Percentiles rank a stretch among this genome's conserved stretches.
Evolutionary conservation across 2,797 vertebrate species (phyloP).

Genomic region (Sphaeramia orbicularis): DNA sequence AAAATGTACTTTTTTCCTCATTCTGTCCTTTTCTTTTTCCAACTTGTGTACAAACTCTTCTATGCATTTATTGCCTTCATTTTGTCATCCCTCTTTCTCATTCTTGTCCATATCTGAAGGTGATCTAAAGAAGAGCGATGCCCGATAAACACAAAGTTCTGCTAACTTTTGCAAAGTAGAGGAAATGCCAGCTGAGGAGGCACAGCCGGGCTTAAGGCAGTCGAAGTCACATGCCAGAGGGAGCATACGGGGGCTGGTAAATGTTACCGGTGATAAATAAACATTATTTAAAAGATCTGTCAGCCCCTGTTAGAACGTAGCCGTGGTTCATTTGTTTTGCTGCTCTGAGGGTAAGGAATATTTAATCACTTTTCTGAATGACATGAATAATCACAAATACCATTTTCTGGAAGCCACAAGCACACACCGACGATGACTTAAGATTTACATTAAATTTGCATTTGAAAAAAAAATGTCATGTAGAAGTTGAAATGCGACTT

Average conservation of each 20-base stretch:
- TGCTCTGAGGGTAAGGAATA: constrained; percentile 87
- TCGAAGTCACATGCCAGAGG: constrained; percentile 74
- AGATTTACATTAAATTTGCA: constrained; percentile 74
- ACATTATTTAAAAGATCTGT: constrained; percentile 90
- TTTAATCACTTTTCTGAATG: constrained; percentile 87
- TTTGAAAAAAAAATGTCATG: constrained; percentile 26
- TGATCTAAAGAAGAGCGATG: constrained; percentile 18
- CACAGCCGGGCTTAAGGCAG: constrained; percentile 37
- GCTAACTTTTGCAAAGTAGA: constrained; percentile 68
- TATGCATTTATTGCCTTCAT: constrained; percentile 1
- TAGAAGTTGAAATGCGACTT: constrained; percentile 1
- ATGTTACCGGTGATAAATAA: constrained; percentile 88
- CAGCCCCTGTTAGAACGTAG: constrained; percentile 84
- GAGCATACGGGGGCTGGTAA: constrained; percentile 72
- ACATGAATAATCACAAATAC: constrained; percentile 88
- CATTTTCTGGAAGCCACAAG: constrained; percentile 77
- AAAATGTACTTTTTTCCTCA: not conserved
- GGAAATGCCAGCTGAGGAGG: constrained; percentile 61
- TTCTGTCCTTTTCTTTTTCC: constrained; percentile 2
- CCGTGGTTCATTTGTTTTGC: constrained; percentile 85
- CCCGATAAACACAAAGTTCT: constrained; percentile 46
- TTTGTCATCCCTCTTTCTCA: not conserved
- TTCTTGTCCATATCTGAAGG: constrained; percentile 26
- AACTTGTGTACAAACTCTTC: not conserved
- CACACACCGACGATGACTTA: constrained; percentile 49